Evolutionary conservation across 2,113 vertebrate species (phyloP).

Genomic region (Xiphias gladius): DNA sequence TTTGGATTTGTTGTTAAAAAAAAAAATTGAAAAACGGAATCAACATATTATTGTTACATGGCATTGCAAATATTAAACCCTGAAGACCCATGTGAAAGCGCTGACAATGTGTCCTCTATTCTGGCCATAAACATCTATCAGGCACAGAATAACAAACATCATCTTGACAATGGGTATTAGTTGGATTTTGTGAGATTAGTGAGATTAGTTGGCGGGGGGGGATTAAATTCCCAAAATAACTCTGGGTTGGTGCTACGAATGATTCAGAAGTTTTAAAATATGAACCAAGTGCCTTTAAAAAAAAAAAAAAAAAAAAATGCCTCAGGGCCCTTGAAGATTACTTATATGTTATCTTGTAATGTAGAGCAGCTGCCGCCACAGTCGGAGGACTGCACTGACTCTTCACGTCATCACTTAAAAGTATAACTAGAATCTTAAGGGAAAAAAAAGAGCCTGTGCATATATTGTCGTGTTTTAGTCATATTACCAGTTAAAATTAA

Average conservation of each 20-base stretch:
- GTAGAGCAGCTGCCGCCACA: not conserved
- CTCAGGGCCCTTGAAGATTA: not conserved
- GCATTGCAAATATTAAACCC: not conserved
- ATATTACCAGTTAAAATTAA: not conserved
- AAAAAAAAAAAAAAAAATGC: too few species aligned
- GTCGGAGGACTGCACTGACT: not conserved
- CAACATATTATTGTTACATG: not conserved
- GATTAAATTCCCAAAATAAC: constrained; percentile 10
- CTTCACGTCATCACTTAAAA: not conserved
- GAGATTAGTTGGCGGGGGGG: constrained; percentile 25
- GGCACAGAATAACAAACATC: constrained; percentile 10
- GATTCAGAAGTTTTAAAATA: constrained; percentile 22
- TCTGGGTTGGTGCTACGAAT: constrained; percentile 12
- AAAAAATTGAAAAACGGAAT: not conserved
- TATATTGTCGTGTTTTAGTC: not conserved
- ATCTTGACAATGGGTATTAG: constrained; percentile 31
- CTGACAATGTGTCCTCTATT: constrained; percentile 1
- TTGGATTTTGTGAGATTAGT: constrained; percentile 35
- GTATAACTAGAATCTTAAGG: not conserved
- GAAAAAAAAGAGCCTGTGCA: constrained; percentile 2
- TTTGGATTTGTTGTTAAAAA: constrained; percentile 14
- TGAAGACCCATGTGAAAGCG: not conserved
- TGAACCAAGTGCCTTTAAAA: not conserved
- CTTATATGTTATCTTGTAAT: not conserved
- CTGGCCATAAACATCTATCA: not conserved